Percentiles rank a stretch among this genome's conserved stretches.
Conservation (phyloP, 2,888 invertebrate genomes). For the Hipparchia sbordonii region DNA sequence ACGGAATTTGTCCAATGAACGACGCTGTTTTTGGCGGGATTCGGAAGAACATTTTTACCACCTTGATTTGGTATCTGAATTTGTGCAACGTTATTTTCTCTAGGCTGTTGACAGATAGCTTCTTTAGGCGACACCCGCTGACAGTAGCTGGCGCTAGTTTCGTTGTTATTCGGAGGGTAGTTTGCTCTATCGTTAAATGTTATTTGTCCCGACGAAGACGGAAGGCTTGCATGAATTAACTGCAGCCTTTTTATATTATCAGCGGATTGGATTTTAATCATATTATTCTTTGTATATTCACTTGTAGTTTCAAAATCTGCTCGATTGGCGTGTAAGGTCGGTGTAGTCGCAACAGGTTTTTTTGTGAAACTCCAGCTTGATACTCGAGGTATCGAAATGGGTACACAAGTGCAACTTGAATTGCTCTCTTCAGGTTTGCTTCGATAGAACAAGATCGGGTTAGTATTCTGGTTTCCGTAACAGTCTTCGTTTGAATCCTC, state of each 20-base stretch:
- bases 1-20: conserved; percentile 36
- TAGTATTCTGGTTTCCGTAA: conserved; percentile 4
- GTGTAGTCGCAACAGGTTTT: conserved; percentile 3
- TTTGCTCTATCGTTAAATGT: conserved; percentile 1
- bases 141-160: conserved; percentile 5
- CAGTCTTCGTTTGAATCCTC: not conserved
- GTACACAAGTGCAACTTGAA: conserved; percentile 21
- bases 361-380: conserved; percentile 35
- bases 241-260: conserved; percentile 30
- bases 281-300: conserved; percentile 2
- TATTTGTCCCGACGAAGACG: conserved; percentile 8
- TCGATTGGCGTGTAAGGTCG: not conserved
- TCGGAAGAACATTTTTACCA: not conserved
- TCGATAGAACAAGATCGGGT: not conserved
- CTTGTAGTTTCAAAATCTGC: conserved; percentile 4
- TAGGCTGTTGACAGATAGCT: conserved; percentile 31
- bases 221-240: not conserved
- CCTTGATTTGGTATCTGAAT: not conserved
- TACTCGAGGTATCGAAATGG: conserved; percentile 21
- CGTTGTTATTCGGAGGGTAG: conserved; percentile 3
- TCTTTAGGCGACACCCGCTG: conserved; percentile 6
- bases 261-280: conserved; percentile 30
- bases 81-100: conserved; percentile 22
- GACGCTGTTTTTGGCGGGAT: conserved; percentile 22
- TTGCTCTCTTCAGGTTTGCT: conserved; percentile 17